Base-by-base conservation (phyloP, 2,113 vertebrate species). In the Seriola rivoliana region DNA sequence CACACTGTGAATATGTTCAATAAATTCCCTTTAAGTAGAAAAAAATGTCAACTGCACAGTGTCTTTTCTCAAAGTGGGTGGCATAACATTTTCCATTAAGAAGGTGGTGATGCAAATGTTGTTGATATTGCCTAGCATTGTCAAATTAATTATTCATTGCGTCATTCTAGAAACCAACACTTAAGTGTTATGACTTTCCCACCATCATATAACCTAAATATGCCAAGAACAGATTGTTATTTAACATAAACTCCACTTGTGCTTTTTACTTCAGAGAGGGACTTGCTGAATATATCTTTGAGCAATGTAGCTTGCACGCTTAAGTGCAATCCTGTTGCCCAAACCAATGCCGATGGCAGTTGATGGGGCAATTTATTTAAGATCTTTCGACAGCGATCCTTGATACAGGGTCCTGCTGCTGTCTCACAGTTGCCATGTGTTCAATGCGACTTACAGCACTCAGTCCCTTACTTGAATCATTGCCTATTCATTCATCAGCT, bases 401-500 rank as follows among this genome's bases (percentile, higher is more conserved):
- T 9, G 40, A 78, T 34, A 17, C 64, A 32, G 6, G 2, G 5
- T 8, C 32, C 71, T 38, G 8, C 8, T 36, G 17, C 10, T 29
- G 4, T 36, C 4, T 23, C 25, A 13, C 29, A 13, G 65, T 58
- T 48, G 32, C 38, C 32, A 7, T 80, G 58, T 67, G 64, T 76
- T 70, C 57, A 57, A 82, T 72, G 70, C 50, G 4, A 70, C 70
- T 55, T 32, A 1, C 60, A 8, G 57, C 76, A 60, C 42, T 66
- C 42, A 25, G 55, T 50, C 42, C 8, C 60, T 60, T 6, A 66
- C 69, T 32, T 77, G 68, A 81, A 10, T 73, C 67, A 68, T 60
- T 16, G 84, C 58, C 62, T 78, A 59, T 78, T 86, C 52, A 89
- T 84, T 81, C 58, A 44, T 86, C 80, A 75, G 54, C 74, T 86